phyloP scores from a whole-genome alignment of 2,113 vertebrate species.

The Cathartes aura region DNA sequence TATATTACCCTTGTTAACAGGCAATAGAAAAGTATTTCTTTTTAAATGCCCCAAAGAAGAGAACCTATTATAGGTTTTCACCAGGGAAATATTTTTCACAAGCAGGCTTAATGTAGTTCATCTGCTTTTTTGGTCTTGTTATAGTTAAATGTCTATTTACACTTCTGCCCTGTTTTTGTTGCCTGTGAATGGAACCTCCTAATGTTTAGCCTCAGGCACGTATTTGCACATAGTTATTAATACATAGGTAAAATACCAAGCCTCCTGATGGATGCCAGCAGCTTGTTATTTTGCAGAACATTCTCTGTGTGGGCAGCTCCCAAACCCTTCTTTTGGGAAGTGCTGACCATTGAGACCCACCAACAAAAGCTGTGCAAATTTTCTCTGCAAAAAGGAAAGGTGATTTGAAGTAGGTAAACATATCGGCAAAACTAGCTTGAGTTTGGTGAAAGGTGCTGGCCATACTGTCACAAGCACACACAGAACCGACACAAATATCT shows the following conservation, averaged over 20 bases:
- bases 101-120: background rate
- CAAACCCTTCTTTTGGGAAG: background rate
- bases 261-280: background rate
- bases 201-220: background rate
- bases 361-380: background rate
- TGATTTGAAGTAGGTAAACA: conserved; percentile 4
- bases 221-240: background rate
- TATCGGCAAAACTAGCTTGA: background rate
- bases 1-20: background rate
- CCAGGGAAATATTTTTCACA: background rate
- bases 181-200: background rate
- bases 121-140: background rate
- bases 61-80: background rate
- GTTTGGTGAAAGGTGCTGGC: background rate
- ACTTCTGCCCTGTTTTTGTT: background rate
- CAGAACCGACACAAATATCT: background rate
- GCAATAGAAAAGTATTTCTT: background rate
- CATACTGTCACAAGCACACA: background rate
- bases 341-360: background rate
- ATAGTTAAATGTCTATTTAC: background rate
- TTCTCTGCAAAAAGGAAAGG: background rate
- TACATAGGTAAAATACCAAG: background rate
- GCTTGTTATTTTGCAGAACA: background rate
- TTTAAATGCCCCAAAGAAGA: background rate
- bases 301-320: background rate